These are phyloP conservation scores for Philonicus albiceps DNA, from an alignment of 2,888 invertebrate genomes.

Conservation along the genomic window DNA sequence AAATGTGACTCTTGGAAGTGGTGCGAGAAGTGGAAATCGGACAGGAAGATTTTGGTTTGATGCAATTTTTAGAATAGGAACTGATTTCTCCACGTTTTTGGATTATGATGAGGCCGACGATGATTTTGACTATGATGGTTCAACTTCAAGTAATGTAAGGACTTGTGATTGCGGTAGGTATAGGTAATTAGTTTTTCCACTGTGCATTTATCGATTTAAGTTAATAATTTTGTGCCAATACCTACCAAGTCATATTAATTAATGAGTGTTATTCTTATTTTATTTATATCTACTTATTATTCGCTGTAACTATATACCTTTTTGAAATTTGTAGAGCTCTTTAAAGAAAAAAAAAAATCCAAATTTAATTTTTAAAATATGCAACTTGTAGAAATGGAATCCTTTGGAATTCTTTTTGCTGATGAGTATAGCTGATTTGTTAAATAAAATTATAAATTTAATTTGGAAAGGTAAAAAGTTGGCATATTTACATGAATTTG, in stretches of 20 bases:
- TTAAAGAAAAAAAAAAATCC: too few relatives aligned
- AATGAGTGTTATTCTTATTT: too few relatives aligned
- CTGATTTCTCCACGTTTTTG: conserved; percentile 59
- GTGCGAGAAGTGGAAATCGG: conserved; percentile 61
- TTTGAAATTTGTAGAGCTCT: too few relatives aligned
- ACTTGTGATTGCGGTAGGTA: conserved; percentile 79
- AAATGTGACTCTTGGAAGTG: neutral
- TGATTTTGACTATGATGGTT: conserved; percentile 67
- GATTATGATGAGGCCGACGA: conserved; percentile 68
- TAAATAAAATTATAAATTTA: too few relatives aligned
- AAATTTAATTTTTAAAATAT: too few relatives aligned
- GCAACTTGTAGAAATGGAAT: too few relatives aligned
- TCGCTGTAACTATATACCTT: too few relatives aligned
- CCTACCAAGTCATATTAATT: neutral
- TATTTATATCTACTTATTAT: too few relatives aligned
- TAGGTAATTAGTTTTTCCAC: neutral
- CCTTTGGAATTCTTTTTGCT: too few relatives aligned
- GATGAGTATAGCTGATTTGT: too few relatives aligned
- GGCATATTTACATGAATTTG: too few relatives aligned
- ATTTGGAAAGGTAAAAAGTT: too few relatives aligned
- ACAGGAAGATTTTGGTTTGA: conserved; percentile 76
- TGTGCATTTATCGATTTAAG: neutral
- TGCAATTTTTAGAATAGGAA: conserved; percentile 74
- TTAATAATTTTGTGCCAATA: neutral
- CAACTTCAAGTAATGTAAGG: conserved; percentile 64